Percentiles rank a stretch among this genome's conserved stretches.
These are phyloP conservation scores for Sminthurides aquaticus DNA, from an alignment of 2,888 invertebrate genomes.

Conservation along the genomic window DNA sequence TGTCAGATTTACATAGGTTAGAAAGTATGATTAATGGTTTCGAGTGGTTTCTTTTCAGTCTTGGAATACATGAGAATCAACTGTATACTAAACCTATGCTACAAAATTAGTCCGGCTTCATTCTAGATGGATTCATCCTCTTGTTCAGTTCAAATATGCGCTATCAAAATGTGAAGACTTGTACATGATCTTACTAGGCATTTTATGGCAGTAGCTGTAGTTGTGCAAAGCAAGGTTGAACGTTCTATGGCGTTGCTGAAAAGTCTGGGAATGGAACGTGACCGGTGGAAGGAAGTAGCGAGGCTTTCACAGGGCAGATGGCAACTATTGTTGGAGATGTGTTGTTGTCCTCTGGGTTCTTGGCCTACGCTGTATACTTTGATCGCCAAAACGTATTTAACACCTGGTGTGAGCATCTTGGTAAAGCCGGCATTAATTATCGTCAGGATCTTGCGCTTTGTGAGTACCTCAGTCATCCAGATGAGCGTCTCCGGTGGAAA, in stretches of 20 bases:
- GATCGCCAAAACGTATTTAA: slow-evolving; percentile 91
- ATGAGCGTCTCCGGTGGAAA: slow-evolving; percentile 93
- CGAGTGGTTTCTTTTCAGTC: too few species aligned
- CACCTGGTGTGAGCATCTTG: slow-evolving; percentile 90
- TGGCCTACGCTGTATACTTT: slow-evolving; percentile 95
- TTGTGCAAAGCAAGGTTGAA: slow-evolving; percentile 98
- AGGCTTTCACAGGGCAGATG: slow-evolving; percentile 98
- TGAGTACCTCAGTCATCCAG: slow-evolving; percentile 96
- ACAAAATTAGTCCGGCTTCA: too few species aligned
- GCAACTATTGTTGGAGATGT: slow-evolving; percentile 97
- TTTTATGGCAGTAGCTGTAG: too few species aligned
- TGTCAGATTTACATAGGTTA: too few species aligned
- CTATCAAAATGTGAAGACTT: too few species aligned
- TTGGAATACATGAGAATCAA: too few species aligned
- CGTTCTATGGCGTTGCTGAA: slow-evolving; percentile 91
- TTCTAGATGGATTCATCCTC: too few species aligned
- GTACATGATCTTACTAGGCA: too few species aligned
- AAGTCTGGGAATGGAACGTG: slow-evolving; percentile 90
- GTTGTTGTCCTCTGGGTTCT: slow-evolving; percentile 89
- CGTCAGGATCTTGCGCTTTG: slow-evolving; percentile 92
- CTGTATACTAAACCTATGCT: too few species aligned
- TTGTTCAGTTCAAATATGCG: too few species aligned
- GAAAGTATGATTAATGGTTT: too few species aligned
- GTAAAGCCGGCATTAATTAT: slow-evolving; percentile 82
- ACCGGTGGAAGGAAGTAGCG: slow-evolving; percentile 94